phyloP scores from a whole-genome alignment of 2,113 vertebrate species.

The Monopterus albus region DNA sequence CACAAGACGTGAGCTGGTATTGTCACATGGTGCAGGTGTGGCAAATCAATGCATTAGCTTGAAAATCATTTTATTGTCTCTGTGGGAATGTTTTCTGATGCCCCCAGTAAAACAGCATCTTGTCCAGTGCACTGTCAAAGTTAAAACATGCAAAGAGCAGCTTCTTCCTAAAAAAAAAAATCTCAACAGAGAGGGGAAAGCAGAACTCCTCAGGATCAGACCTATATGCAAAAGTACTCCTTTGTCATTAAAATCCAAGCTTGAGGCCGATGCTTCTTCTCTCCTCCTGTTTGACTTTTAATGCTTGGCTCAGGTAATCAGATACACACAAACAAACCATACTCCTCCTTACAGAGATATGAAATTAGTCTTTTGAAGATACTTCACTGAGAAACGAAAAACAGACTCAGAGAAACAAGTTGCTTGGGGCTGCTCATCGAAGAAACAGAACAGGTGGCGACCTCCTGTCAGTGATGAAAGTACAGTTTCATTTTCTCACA shows the following conservation, averaged over 20 bases:
- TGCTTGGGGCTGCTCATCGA: no score
- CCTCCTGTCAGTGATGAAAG: slow-evolving; percentile 26
- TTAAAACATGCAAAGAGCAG: neutral
- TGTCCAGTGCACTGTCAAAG: neutral
- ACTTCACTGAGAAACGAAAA: neutral
- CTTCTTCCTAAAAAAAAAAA: neutral
- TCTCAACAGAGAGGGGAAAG: neutral
- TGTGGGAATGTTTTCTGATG: neutral
- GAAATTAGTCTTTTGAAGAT: neutral
- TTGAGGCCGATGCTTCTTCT: neutral
- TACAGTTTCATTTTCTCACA: slow-evolving; percentile 16
- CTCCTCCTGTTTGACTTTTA: neutral
- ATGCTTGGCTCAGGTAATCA: neutral
- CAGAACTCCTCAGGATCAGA: neutral
- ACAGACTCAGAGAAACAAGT: no score
- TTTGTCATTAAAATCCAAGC: slow-evolving; percentile 19
- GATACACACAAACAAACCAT: neutral
- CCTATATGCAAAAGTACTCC: slow-evolving; percentile 14
- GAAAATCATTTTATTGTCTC: no score
- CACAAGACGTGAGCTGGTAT: neutral
- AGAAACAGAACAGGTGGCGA: neutral
- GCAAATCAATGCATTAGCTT: no score
- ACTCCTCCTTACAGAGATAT: neutral
- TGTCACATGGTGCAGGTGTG: neutral
- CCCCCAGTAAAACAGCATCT: no score